A percentile compares a stretch with the other conserved stretches of the same genome.
These are phyloP conservation scores for Hystrix brachyura DNA, from an alignment of 2,113 vertebrate genomes.

Conservation along the genomic window DNA sequence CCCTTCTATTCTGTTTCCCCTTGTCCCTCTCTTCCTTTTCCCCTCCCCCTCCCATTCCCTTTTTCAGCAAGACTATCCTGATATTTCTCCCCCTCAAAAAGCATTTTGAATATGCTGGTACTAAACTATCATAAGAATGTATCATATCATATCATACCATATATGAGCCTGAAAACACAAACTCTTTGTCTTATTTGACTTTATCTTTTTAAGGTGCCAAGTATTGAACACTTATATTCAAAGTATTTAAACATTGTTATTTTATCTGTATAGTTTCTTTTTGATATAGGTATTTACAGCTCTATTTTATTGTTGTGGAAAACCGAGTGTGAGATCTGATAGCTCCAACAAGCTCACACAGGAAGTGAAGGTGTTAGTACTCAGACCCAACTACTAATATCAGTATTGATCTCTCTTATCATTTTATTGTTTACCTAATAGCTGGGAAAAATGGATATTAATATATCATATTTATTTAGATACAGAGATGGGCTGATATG, in stretches of 20 bases:
- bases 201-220: background rate
- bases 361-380: background rate
- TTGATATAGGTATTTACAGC: background rate
- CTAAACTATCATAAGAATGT: background rate
- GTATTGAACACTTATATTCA: background rate
- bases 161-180: background rate
- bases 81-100: background rate
- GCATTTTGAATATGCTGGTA: background rate
- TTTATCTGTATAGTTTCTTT: background rate
- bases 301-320: background rate
- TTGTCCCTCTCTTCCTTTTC: too few species aligned
- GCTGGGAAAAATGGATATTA: background rate
- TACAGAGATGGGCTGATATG: background rate
- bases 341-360: background rate
- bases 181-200: background rate
- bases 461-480: background rate
- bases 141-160: background rate
- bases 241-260: background rate
- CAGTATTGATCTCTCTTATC: background rate
- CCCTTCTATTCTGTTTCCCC: too few species aligned
- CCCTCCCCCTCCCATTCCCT: background rate
- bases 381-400: background rate
- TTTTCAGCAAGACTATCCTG: background rate
- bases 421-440: background rate
- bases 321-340: background rate